Evolutionary conservation across 2,113 vertebrate species (phyloP).

Genomic region (Rhea pennata): DNA sequence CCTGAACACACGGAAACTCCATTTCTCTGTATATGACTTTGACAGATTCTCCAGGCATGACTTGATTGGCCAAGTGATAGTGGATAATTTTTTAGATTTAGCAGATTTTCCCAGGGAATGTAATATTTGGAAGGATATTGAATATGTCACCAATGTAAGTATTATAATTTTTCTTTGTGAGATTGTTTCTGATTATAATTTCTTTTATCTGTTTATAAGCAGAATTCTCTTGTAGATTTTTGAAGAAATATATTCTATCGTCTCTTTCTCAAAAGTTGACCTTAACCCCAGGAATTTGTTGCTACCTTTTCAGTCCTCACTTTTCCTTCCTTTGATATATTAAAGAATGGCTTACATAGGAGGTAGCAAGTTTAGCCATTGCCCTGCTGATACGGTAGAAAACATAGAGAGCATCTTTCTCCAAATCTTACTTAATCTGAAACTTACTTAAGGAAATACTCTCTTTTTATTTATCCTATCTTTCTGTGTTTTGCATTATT

Average conservation of each 20-base stretch:
- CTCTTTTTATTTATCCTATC: background rate
- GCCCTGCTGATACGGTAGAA: background rate
- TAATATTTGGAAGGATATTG: conserved; percentile 93
- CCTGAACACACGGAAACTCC: conserved; percentile 92
- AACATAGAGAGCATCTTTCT: background rate
- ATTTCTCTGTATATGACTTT: conserved; percentile 99
- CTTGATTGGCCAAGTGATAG: conserved; percentile 96
- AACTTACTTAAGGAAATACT: background rate
- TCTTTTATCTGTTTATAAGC: background rate
- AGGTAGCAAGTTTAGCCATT: background rate
- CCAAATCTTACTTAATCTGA: background rate
- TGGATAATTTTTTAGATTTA: conserved; percentile 98
- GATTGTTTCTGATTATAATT: background rate
- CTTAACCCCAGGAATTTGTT: background rate
- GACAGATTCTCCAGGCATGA: conserved; percentile 98
- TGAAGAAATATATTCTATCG: background rate
- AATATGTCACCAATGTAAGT: conserved; percentile 97
- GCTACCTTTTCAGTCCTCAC: background rate
- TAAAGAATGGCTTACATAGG: conserved; percentile 6
- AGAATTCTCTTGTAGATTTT: background rate
- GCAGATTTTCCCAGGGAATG: conserved; percentile 97
- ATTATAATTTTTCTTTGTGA: conserved; percentile 27
- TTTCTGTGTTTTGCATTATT: background rate
- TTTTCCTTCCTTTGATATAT: background rate
- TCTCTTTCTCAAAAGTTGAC: background rate